Evolutionary conservation across 64 coral and sea anemone species (phyloP).

Genomic region (Platygyra sinensis): DNA sequence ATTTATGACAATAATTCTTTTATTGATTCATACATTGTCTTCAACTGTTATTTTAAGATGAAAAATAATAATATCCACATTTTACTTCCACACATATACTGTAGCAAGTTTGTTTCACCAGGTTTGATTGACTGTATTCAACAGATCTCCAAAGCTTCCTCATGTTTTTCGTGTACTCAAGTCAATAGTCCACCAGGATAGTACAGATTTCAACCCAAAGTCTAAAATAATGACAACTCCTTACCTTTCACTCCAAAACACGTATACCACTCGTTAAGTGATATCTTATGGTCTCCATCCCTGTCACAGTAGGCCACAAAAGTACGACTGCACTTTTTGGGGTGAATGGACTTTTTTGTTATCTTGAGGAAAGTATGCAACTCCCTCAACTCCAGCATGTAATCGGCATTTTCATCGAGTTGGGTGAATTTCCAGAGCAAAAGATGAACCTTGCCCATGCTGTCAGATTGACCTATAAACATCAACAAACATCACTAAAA

Average conservation of each 20-base stretch:
- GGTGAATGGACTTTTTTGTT: constrained; percentile 74
- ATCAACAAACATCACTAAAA: background rate
- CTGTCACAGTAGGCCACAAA: constrained; percentile 82
- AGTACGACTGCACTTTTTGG: constrained; percentile 89
- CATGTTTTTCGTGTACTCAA: no score
- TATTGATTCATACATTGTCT: no score
- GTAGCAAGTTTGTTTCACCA: no score
- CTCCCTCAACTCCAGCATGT: constrained; percentile 69
- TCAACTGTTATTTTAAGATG: no score
- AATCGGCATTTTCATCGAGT: constrained; percentile 79
- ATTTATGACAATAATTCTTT: no score
- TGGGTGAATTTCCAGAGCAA: constrained; percentile 85
- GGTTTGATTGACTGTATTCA: no score
- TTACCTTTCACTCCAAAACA: constrained; percentile 91
- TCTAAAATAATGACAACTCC: background rate
- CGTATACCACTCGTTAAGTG: constrained; percentile 80
- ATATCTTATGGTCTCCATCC: constrained; percentile 59
- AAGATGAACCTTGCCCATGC: constrained; percentile 72
- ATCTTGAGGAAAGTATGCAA: constrained; percentile 67
- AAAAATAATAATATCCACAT: no score
- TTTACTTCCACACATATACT: no score
- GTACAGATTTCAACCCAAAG: no score
- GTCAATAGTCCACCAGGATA: no score
- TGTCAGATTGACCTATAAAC: constrained; percentile 31
- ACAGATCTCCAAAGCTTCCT: no score